phyloP scores from a whole-genome alignment of 37 sponge, comb jelly and placozoan species.

The Chondrilla cf. caribensis region DNA sequence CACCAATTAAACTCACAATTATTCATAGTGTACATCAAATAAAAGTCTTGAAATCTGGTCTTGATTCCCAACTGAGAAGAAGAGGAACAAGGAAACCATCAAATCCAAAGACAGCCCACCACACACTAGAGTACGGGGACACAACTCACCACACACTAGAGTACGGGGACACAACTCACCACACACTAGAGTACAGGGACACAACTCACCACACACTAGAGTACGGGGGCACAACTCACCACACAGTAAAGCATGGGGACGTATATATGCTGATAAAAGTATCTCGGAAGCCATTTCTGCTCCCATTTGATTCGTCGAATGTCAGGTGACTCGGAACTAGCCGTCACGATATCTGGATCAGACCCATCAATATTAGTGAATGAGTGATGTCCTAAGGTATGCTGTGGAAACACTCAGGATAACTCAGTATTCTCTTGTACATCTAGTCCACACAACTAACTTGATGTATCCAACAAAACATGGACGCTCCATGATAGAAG shows the following conservation, averaged over 20 bases:
- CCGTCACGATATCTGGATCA: conserved; percentile 92
- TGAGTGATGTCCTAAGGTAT: conserved; percentile 85
- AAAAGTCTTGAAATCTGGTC: conserved; percentile 88
- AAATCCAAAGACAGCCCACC: background rate
- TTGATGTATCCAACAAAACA: conserved; percentile 81
- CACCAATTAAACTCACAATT: conserved; percentile 52
- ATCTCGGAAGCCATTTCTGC: conserved; percentile 86
- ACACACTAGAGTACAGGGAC: no score
- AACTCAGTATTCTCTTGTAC: no score
- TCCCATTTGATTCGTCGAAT: conserved; percentile 83
- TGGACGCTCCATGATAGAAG: conserved; percentile 77
- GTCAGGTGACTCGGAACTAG: conserved; percentile 64
- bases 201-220: no score
- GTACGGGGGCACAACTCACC: no score
- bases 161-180: no score
- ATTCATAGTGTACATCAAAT: conserved; percentile 39
- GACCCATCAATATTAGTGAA: conserved; percentile 92
- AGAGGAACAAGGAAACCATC: background rate
- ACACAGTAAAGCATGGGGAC: conserved; percentile 88
- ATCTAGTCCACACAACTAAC: conserved; percentile 12
- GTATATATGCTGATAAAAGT: conserved; percentile 91
- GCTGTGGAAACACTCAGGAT: conserved; percentile 48
- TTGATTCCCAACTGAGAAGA: conserved; percentile 72
- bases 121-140: no score
- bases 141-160: no score